Conservation (phyloP, 2,888 invertebrate species). For the Cepaea hortensis region DNA sequence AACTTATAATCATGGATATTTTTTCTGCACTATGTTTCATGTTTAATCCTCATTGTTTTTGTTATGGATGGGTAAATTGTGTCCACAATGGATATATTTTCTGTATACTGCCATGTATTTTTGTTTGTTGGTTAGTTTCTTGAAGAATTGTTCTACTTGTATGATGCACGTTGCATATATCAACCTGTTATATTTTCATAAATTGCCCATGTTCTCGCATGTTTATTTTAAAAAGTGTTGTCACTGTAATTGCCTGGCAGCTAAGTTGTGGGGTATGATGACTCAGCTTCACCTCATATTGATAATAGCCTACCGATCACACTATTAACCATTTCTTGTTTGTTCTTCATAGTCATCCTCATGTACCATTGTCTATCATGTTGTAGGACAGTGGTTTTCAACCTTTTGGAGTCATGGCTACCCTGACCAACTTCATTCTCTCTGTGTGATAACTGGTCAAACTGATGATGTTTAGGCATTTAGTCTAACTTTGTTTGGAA, state of each 20-base stretch:
- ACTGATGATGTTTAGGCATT: too few species aligned
- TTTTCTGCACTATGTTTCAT: neutral
- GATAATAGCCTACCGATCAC: too few species aligned
- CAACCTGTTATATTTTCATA: neutral
- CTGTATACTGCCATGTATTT: neutral
- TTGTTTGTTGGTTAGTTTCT: neutral
- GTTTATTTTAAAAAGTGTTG: neutral
- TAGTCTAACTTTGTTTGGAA: too few species aligned
- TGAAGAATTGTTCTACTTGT: neutral
- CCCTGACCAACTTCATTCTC: too few species aligned
- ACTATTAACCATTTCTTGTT: too few species aligned
- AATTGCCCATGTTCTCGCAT: neutral
- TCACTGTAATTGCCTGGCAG: neutral
- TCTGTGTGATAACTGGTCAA: too few species aligned
- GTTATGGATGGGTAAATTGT: neutral
- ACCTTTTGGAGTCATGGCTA: too few species aligned
- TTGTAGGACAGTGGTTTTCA: too few species aligned
- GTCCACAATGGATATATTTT: neutral
- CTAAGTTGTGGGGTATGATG: neutral
- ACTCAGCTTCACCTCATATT: neutral
- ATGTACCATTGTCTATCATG: too few species aligned
- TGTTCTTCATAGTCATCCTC: too few species aligned
- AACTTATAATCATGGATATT: too few species aligned
- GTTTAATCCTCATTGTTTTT: neutral
- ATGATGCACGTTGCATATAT: neutral